phyloP scores from a whole-genome alignment of 2,888 invertebrate genomes.

The Operophtera brumata region DNA sequence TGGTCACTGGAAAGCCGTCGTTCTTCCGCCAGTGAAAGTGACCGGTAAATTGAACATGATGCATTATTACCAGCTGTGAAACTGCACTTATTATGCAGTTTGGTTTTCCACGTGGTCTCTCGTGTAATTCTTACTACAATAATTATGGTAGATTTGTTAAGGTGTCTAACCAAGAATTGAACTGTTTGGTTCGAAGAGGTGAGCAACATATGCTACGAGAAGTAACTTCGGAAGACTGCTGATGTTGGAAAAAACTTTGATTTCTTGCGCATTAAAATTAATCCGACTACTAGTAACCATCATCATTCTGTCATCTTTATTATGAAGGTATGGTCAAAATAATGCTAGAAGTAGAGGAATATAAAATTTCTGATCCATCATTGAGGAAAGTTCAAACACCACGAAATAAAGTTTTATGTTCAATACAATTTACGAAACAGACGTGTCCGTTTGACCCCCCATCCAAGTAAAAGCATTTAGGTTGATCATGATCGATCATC shows the following conservation, averaged over 20 bases:
- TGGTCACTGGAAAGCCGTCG: slow-evolving; percentile 38
- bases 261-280: too few relatives aligned
- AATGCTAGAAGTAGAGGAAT: too few relatives aligned
- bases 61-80: slow-evolving; percentile 23
- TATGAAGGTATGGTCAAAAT: too few relatives aligned
- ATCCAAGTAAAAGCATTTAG: slow-evolving; percentile 24
- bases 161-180: background rate
- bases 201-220: too few relatives aligned
- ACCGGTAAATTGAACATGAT: slow-evolving; percentile 40
- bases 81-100: slow-evolving; percentile 7
- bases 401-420: background rate
- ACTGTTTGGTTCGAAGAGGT: too few relatives aligned
- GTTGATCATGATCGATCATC: slow-evolving; percentile 45
- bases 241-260: too few relatives aligned
- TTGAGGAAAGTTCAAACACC: background rate
- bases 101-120: background rate
- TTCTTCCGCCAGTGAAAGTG: slow-evolving; percentile 52
- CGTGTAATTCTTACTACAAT: background rate
- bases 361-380: background rate
- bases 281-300: too few relatives aligned
- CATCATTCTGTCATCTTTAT: too few relatives aligned
- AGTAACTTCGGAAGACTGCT: too few relatives aligned
- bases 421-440: slow-evolving; percentile 14
- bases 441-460: slow-evolving; percentile 36
- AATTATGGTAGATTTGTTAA: background rate